phyloP scores from a whole-genome alignment of 2,888 invertebrate species.

The Margaritifera margaritifera region DNA sequence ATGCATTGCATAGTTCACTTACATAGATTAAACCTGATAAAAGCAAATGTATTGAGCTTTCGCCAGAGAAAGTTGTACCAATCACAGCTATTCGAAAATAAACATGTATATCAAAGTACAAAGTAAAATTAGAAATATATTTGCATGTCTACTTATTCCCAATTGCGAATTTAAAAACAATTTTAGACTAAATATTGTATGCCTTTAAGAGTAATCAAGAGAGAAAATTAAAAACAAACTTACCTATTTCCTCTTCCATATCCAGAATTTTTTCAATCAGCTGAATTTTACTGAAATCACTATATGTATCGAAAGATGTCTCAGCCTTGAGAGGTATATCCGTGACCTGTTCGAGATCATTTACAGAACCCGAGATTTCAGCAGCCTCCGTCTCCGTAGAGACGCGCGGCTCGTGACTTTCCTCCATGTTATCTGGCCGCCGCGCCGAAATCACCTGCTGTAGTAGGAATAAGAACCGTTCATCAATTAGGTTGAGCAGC shows the following conservation, averaged over 20 bases:
- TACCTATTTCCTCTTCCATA: constrained; percentile 87
- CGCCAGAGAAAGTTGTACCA: too few relatives aligned
- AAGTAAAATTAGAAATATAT: too few relatives aligned
- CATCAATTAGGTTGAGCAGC: constrained; percentile 29
- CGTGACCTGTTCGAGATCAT: constrained; percentile 9
- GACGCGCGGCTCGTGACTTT: neutral
- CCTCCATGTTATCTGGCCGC: neutral
- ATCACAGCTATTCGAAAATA: too few relatives aligned
- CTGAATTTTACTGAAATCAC: constrained; percentile 20
- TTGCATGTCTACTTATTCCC: too few relatives aligned
- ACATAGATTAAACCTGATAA: too few relatives aligned
- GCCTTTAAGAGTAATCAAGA: neutral
- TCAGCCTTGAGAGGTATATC: neutral
- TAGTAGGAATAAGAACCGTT: constrained; percentile 26
- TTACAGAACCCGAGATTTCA: constrained; percentile 11
- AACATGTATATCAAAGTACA: too few relatives aligned
- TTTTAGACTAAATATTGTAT: neutral
- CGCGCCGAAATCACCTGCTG: constrained; percentile 35
- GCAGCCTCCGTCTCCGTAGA: constrained; percentile 13
- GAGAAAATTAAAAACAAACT: constrained; percentile 27
- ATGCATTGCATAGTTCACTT: too few relatives aligned
- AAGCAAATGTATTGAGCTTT: too few relatives aligned
- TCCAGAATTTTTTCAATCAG: constrained; percentile 88
- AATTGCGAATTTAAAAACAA: too few relatives aligned
- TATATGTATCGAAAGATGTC: too few relatives aligned